These are phyloP conservation scores for Heptranchias perlo DNA, from an alignment of 2,113 vertebrate species.

Conservation along the genomic window DNA sequence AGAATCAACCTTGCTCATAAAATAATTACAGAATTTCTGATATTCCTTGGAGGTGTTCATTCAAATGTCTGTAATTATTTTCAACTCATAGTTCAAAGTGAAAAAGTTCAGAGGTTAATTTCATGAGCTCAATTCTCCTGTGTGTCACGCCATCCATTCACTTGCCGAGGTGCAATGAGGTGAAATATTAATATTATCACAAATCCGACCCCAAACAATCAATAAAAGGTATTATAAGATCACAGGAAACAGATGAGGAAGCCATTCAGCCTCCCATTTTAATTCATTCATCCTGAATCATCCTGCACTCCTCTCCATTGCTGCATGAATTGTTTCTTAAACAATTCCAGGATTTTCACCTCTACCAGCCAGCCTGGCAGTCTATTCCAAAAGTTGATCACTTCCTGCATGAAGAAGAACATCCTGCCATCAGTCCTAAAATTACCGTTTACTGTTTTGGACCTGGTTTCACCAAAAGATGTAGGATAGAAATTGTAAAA, in stretches of 20 bases:
- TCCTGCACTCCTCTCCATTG: background rate
- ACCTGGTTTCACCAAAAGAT: background rate
- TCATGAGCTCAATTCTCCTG: background rate
- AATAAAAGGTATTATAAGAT: background rate
- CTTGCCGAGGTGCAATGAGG: too few relatives aligned
- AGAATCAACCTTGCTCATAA: background rate
- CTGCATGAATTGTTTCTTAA: background rate
- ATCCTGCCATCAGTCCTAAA: background rate
- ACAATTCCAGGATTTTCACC: background rate
- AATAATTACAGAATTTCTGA: background rate
- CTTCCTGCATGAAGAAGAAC: background rate
- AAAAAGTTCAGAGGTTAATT: background rate
- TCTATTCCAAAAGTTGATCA: background rate
- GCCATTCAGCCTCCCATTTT: background rate
- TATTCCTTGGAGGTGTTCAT: background rate
- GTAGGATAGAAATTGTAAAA: background rate
- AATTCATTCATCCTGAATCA: background rate
- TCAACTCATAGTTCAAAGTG: background rate
- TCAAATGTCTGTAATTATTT: background rate
- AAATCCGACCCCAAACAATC: background rate
- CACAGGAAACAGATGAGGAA: background rate
- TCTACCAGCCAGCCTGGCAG: background rate
- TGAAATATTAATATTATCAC: background rate
- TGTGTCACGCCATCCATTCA: background rate
- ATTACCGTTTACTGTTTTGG: background rate